phyloP scores from a whole-genome alignment of 2,797 vertebrate genomes.

The Liasis olivaceus region DNA sequence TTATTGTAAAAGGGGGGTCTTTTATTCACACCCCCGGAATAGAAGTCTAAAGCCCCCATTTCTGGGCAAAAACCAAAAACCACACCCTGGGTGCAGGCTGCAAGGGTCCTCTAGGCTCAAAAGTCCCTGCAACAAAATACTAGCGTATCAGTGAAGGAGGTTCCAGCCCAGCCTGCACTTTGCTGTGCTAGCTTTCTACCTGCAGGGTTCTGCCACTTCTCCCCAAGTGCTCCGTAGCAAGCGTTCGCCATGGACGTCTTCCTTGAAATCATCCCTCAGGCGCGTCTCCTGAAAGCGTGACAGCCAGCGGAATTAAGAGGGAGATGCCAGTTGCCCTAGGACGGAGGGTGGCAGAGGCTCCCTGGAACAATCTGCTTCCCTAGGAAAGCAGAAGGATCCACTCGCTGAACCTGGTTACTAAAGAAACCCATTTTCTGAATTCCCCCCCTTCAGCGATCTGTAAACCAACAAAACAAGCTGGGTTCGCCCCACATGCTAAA shows the following conservation, averaged over 20 bases:
- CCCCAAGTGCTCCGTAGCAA: neutral
- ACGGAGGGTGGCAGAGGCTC: neutral
- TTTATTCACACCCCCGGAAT: neutral
- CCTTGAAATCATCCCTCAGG: neutral
- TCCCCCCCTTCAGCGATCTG: neutral
- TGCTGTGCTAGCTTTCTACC: neutral
- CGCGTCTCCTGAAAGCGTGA: neutral
- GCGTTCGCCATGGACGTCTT: neutral
- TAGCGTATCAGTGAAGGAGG: neutral
- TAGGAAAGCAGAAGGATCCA: neutral
- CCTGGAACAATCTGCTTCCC: neutral
- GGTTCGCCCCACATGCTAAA: neutral
- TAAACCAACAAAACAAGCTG: neutral
- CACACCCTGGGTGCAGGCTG: neutral
- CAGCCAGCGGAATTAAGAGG: neutral
- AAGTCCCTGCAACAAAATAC: neutral
- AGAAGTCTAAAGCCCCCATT: neutral
- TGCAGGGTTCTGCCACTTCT: neutral
- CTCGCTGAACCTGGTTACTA: neutral
- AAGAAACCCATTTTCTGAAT: neutral
- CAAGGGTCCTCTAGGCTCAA: neutral
- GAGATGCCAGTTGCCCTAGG: neutral
- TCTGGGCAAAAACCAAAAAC: neutral
- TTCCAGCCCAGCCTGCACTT: neutral
- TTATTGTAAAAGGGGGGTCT: neutral